These are phyloP conservation scores for Montipora capricornis DNA, from an alignment of 64 coral and sea anemone genomes.

Conservation along the genomic window DNA sequence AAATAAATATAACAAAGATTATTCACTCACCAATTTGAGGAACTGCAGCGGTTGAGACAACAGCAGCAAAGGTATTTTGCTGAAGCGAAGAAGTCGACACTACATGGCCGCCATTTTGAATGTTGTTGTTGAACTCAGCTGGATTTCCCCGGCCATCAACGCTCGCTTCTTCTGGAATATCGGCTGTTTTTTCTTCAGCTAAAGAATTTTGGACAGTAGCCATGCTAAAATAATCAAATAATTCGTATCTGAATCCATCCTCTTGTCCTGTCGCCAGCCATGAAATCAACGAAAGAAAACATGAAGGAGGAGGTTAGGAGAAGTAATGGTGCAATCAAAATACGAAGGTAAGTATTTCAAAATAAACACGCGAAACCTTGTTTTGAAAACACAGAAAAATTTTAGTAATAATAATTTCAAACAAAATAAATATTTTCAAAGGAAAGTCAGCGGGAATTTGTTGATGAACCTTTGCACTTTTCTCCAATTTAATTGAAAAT, in stretches of 20 bases:
- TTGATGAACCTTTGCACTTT: not conserved
- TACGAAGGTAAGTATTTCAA: not conserved
- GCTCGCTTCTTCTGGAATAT: not conserved
- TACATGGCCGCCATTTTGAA: conserved; percentile 44
- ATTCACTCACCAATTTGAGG: conserved; percentile 18
- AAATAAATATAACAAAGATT: not conserved
- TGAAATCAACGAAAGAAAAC: conserved; percentile 17
- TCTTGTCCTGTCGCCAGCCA: not conserved
- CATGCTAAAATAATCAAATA: conserved; percentile 12
- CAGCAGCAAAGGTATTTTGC: not conserved
- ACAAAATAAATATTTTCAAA: not conserved
- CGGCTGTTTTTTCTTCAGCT: conserved; percentile 15
- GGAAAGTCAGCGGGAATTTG: not conserved
- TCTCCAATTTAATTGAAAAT: not conserved
- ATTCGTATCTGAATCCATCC: conserved; percentile 10
- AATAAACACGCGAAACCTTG: not conserved
- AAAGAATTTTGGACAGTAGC: conserved; percentile 10
- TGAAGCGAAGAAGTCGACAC: conserved; percentile 11
- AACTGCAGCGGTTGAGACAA: not conserved
- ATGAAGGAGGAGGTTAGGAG: not conserved
- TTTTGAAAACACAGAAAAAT: not conserved
- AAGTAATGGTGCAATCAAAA: not conserved
- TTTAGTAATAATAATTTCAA: not conserved
- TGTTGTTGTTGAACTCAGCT: conserved; percentile 20
- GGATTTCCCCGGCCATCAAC: not conserved